Conservation (phyloP, 2,797 vertebrate species). For the Tinamus major region DNA sequence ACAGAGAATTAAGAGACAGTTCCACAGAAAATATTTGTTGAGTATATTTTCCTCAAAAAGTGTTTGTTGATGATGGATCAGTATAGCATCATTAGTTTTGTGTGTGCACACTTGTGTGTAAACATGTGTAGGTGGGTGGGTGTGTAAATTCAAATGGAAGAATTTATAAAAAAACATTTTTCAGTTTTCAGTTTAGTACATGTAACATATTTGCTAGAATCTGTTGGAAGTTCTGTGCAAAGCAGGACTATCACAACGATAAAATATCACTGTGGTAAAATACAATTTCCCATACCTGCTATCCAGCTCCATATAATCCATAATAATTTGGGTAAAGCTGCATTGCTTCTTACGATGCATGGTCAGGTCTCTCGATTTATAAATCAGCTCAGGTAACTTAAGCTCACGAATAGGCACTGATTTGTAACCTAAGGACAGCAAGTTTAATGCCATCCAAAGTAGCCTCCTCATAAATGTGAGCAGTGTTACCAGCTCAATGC, state of each 20-base stretch:
- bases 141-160: neutral
- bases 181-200: neutral
- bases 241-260: neutral
- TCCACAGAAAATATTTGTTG: neutral
- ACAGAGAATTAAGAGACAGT: neutral
- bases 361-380: slow-evolving; percentile 43
- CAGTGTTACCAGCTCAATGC: neutral
- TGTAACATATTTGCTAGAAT: neutral
- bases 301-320: neutral
- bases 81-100: neutral
- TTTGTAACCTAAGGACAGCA: slow-evolving; percentile 37
- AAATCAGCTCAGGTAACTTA: slow-evolving; percentile 56
- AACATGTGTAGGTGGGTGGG: neutral
- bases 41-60: neutral
- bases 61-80: neutral
- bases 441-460: slow-evolving; percentile 37
- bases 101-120: too few relatives aligned
- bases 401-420: slow-evolving; percentile 25
- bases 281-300: neutral
- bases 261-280: neutral
- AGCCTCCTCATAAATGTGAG: slow-evolving; percentile 23
- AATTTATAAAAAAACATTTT: neutral
- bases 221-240: neutral
- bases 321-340: slow-evolving; percentile 9
- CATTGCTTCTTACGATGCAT: slow-evolving; percentile 15